These are phyloP conservation scores for Leiothrix lutea DNA, from an alignment of 2,113 vertebrate genomes.

Conservation along the genomic window DNA sequence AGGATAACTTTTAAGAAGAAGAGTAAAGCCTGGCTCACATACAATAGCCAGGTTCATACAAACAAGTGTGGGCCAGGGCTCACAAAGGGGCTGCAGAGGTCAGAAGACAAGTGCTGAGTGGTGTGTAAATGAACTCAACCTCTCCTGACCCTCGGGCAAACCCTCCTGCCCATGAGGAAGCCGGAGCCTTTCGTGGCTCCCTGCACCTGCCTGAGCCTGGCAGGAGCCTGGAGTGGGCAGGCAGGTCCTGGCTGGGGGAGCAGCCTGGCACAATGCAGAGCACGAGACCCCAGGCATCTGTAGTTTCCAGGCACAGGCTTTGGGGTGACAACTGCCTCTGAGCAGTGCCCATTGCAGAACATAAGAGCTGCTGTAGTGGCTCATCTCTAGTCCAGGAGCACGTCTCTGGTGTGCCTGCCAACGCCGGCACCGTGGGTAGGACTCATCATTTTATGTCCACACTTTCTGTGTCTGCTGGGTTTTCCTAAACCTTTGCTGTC, in stretches of 20 bases:
- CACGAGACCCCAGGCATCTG: background rate
- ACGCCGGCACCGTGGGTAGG: accelerated
- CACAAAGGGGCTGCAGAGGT: background rate
- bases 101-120: background rate
- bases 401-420: accelerated
- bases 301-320: background rate
- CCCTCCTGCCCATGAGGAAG: background rate
- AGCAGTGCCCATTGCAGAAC: background rate
- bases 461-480: accelerated
- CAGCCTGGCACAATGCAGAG: background rate
- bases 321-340: accelerated
- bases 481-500: background rate
- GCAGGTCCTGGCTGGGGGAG: background rate
- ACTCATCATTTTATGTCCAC: background rate
- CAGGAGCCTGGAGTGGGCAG: accelerated
- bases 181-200: background rate
- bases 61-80: background rate
- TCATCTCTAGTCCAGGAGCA: background rate
- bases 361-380: accelerated
- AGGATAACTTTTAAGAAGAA: background rate
- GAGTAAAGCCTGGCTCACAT: background rate
- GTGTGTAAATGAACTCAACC: background rate
- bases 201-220: background rate
- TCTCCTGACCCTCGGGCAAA: background rate
- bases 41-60: background rate